Evolutionary conservation across 2,113 vertebrate genomes (phyloP), one percentile per base, ranked within the genome.

Genomic region (Sinocyclocheilus maitianheensis): DNA sequence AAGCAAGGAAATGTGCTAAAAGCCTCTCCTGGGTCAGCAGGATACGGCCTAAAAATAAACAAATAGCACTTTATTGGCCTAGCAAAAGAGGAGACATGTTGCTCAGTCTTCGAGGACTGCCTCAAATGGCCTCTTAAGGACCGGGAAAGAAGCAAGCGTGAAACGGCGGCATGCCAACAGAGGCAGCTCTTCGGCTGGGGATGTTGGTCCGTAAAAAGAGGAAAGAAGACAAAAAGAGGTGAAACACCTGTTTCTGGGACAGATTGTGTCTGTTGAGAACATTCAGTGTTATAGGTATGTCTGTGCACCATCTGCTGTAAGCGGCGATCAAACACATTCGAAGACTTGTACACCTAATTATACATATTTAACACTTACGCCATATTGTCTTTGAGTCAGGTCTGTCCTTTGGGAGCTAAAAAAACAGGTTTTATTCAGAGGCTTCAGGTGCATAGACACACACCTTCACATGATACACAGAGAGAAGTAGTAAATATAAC

Each of bases 1-100:
- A 81, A 65, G 79, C 58, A 65, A 26, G 60, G 62, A 67, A 67
- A 81, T 81, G 79, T 67, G 79, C 79, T 81, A 85, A 51, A 85
- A 79, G 75, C 84, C 62, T 79, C 84, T 85, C 58, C 76, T 67
- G 84, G 84, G 84, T 85, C 84, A 85, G 75, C 84, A 77, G 37
- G 76, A 78, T 55, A 46, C 62, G 26, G 62, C 76, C 62, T 77
- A 85, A 85, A 85, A 53, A 53, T 69, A 79, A 85, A 85, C 46
- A 78, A 69, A 85, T 40, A 51, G 75, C 84, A 43, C 55, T 77
- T 55, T 62, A 85, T 43, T 62, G 55, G 20, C 6, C 20, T 77
- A 48, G 74, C 40, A 71, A 46, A 24, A 46, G 16, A 24, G 40
- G 24, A 20, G 43, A 48, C 20, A 7, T 63, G 55, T 65, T 37